Percentiles rank a stretch among this genome's conserved stretches.
phyloP scores from a whole-genome alignment of 2,113 vertebrate genomes.

The Alosa alosa region DNA sequence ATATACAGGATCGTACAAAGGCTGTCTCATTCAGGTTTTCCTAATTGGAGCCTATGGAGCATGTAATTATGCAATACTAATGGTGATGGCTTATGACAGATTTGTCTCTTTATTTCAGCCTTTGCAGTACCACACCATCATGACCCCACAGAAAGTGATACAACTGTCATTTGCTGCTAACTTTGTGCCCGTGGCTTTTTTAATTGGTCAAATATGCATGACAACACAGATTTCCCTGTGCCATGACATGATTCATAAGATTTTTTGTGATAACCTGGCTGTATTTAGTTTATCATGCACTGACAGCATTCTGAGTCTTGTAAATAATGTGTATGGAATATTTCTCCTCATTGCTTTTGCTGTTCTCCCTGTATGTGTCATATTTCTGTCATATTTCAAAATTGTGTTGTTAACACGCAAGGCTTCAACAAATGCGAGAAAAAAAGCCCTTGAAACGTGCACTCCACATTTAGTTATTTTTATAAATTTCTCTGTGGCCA shows the following conservation, averaged over 20 bases:
- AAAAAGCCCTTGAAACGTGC: conserved; percentile 38
- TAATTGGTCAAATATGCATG: neutral
- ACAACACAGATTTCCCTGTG: neutral
- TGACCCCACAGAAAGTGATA: conserved; percentile 6
- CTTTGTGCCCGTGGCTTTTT: neutral
- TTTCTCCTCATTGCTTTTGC: neutral
- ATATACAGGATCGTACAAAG: neutral
- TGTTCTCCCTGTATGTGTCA: neutral
- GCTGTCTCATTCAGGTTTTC: neutral
- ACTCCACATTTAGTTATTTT: conserved; percentile 36
- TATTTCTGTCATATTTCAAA: conserved; percentile 32
- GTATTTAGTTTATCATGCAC: neutral
- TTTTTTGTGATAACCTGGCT: neutral
- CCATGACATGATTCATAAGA: neutral
- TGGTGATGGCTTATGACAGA: neutral
- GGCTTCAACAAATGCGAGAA: conserved; percentile 4
- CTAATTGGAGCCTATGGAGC: neutral
- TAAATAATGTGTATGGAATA: neutral
- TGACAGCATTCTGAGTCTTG: neutral
- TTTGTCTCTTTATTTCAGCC: neutral
- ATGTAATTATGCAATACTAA: neutral
- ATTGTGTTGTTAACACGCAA: conserved; percentile 21
- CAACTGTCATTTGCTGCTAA: neutral
- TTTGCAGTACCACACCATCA: neutral
- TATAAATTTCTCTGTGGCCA: conserved; percentile 29